Evolutionary conservation across 2,888 invertebrate species (phyloP), one percentile per base, ranked within the genome.

Genomic region (Atethmia centrago): DNA sequence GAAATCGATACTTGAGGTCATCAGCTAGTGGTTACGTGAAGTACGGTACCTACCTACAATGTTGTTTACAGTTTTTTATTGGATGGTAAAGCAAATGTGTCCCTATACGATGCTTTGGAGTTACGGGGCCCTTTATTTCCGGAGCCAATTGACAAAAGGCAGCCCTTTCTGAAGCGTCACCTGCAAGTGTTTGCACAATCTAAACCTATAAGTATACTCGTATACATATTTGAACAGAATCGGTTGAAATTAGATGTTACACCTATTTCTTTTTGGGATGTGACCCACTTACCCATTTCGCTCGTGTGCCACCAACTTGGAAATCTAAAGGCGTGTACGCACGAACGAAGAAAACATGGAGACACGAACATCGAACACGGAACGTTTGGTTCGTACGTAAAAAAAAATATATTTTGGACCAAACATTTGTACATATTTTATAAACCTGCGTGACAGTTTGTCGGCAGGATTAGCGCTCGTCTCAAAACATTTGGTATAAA

Each of bases 151-250:
- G 86, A 87, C 88, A 91, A 90, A 90, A 82, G 88, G 65, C 58
- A 65, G 59, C 73, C 85, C 82, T 85, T 88, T 85, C 87, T 84
- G 61, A 53, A 85, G 87, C 81, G 82, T 80, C 88, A 90, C 88
- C 89, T 90, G 89, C 79, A 87, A 83, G 78, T 90, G 85, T 91
- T 89, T 89, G 85, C 78, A 76, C 77, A 83, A 76, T 78, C 80
- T 67, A 74, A 79, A 71, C 82, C 79, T 80, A 83, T n/a, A n/a
- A n/a, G n/a, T n/a, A n/a, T n/a, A n/a, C n/a, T n/a, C n/a, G n/a
- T n/a, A n/a, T 88, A 88, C 82, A 88, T 90, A 89, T 89, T 91
- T 89, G 88, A 89, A 88, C 81, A 74, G 84, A 87, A 87, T 88
- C 88, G 81, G 86, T 85, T 79, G 80, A 81, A 87, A 88, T 87